Evolutionary conservation across 2,113 vertebrate genomes (phyloP).

Genomic region (human): DNA sequence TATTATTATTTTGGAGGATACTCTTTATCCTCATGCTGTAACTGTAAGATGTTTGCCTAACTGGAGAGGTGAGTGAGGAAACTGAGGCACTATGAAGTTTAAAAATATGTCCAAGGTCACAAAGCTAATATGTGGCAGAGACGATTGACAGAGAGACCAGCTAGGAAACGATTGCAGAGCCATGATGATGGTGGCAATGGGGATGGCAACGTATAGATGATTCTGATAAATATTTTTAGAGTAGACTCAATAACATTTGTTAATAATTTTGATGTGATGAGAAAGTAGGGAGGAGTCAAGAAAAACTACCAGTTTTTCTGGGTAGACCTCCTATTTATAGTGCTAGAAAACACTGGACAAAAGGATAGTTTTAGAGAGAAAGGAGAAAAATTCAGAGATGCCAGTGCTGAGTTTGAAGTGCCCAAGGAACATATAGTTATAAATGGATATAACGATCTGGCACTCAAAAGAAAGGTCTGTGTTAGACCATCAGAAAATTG

Average conservation of each 20-base stretch:
- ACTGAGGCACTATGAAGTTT: background rate
- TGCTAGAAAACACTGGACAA: background rate
- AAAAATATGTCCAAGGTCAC: background rate
- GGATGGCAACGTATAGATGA: background rate
- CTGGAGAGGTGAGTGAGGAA: background rate
- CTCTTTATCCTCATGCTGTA: background rate
- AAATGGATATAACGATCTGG: background rate
- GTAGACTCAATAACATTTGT: background rate
- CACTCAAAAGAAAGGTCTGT: background rate
- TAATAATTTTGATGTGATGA: background rate
- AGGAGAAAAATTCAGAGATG: background rate
- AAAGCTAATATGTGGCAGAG: background rate
- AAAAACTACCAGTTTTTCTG: background rate
- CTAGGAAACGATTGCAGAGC: background rate
- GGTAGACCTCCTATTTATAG: background rate
- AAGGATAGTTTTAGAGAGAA: background rate
- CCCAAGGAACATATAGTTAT: background rate
- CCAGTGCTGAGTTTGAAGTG: background rate
- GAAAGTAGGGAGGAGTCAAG: background rate
- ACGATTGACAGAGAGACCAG: background rate
- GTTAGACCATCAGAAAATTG: background rate
- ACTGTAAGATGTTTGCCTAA: background rate
- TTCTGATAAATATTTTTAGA: background rate
- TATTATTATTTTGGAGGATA: background rate
- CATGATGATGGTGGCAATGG: background rate